These are phyloP conservation scores for Sarcophaga bullata DNA, from an alignment of 1,140 invertebrate species.

Conservation along the genomic window DNA sequence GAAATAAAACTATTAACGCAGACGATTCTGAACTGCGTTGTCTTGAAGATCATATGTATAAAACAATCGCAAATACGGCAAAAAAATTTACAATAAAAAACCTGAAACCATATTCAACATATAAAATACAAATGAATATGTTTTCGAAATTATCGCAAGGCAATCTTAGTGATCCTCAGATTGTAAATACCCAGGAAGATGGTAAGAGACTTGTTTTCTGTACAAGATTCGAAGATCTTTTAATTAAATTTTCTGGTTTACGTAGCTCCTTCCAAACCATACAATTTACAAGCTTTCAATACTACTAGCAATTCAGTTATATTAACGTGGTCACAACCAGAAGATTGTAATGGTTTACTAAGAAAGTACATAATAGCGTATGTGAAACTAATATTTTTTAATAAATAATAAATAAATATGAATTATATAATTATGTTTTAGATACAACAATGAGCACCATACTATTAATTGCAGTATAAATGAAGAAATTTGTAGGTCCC, in stretches of 20 bases:
- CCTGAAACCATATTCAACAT: slow-evolving; percentile 19
- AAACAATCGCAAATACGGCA: slow-evolving; percentile 25
- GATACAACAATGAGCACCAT: slow-evolving; percentile 38
- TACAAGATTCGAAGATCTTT: background rate
- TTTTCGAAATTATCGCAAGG: slow-evolving; percentile 37
- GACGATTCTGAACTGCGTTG: background rate
- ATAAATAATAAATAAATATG: background rate
- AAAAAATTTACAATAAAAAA: slow-evolving; percentile 42
- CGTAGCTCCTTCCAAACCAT: slow-evolving; percentile 40
- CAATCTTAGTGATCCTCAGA: slow-evolving; percentile 32
- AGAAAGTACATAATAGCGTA: slow-evolving; percentile 35
- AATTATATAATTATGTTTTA: slow-evolving; percentile 13
- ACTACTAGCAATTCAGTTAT: slow-evolving; percentile 37
- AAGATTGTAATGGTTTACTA: slow-evolving; percentile 38
- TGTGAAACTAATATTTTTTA: background rate
- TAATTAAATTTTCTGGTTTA: background rate
- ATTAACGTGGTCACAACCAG: slow-evolving; percentile 35
- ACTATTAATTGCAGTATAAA: slow-evolving; percentile 5
- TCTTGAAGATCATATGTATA: background rate
- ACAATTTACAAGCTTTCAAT: slow-evolving; percentile 19
- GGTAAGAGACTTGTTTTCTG: slow-evolving; percentile 19
- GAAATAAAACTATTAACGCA: slow-evolving; percentile 11
- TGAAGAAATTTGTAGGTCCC: background rate
- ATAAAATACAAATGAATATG: slow-evolving; percentile 43
- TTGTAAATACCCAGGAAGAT: slow-evolving; percentile 32